These are phyloP conservation scores for Agraylea sexmaculata DNA, from an alignment of 1,140 invertebrate species.

Conservation along the genomic window DNA sequence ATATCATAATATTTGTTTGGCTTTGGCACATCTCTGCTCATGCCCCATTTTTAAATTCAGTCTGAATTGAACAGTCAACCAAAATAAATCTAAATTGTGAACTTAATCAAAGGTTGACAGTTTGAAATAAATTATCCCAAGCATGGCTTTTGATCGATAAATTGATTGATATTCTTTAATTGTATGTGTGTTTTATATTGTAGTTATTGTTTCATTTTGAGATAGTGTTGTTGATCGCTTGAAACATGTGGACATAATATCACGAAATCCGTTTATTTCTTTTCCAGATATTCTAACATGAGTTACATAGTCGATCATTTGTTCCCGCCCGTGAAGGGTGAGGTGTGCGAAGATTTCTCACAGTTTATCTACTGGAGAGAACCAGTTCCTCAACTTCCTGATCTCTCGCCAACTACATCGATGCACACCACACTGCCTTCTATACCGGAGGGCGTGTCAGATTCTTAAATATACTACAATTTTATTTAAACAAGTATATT, in stretches of 20 bases:
- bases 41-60: too few relatives aligned
- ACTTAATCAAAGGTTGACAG: too few relatives aligned
- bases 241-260: background rate
- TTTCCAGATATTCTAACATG: conserved; percentile 76
- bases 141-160: too few relatives aligned
- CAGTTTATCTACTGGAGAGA: conserved; percentile 87
- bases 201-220: background rate
- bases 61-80: too few relatives aligned
- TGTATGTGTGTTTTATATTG: background rate
- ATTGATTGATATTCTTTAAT: too few relatives aligned
- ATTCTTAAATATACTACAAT: conserved; percentile 2
- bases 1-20: too few relatives aligned
- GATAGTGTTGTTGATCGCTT: background rate
- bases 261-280: conserved; percentile 9
- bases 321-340: conserved; percentile 66
- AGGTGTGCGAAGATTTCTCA: conserved; percentile 71
- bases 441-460: conserved; percentile 15
- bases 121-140: too few relatives aligned
- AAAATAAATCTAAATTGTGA: too few relatives aligned
- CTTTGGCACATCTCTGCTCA: too few relatives aligned
- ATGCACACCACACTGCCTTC: conserved; percentile 11
- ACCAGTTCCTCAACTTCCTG: conserved; percentile 49
- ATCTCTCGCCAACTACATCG: conserved; percentile 18
- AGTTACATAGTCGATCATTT: conserved; percentile 89
- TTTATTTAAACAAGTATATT: background rate